Percentiles rank a stretch among this genome's conserved stretches.
Evolutionary conservation across 2,888 invertebrate species (phyloP).

Genomic region (Mechanitis messenoides): DNA sequence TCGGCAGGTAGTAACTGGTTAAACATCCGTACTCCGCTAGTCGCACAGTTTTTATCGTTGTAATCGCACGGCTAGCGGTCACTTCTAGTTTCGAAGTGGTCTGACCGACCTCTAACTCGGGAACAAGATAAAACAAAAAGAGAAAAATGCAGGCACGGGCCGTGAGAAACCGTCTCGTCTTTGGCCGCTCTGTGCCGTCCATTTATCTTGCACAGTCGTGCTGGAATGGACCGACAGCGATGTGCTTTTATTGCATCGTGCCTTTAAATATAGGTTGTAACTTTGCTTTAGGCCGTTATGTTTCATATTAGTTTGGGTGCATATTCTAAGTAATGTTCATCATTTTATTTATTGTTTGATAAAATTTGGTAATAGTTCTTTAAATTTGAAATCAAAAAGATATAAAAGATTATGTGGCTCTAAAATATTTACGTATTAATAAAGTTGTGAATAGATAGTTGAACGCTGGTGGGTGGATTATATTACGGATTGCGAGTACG

Average conservation of each 20-base stretch:
- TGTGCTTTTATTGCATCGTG: conserved; percentile 73
- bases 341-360: not conserved
- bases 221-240: conserved; percentile 68
- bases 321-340: not conserved
- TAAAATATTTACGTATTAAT: not conserved
- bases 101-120: conserved; percentile 70
- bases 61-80: conserved; percentile 67
- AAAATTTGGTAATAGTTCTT: too few relatives aligned
- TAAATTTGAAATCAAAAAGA: too few relatives aligned
- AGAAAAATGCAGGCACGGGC: conserved; percentile 68
- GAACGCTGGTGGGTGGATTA: not conserved
- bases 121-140: conserved; percentile 70
- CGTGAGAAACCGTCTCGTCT: conserved; percentile 73
- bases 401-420: too few relatives aligned
- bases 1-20: conserved; percentile 52
- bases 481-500: not conserved
- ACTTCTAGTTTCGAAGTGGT: conserved; percentile 57
- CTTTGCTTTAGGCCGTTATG: conserved; percentile 4
- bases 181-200: conserved; percentile 56
- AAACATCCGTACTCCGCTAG: conserved; percentile 44
- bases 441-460: not conserved
- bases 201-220: conserved; percentile 76
- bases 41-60: conserved; percentile 61
- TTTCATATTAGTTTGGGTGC: not conserved
- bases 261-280: conserved; percentile 68